Evolutionary conservation across 2,888 invertebrate species (phyloP).

Genomic region (Xanthia icteritia): DNA sequence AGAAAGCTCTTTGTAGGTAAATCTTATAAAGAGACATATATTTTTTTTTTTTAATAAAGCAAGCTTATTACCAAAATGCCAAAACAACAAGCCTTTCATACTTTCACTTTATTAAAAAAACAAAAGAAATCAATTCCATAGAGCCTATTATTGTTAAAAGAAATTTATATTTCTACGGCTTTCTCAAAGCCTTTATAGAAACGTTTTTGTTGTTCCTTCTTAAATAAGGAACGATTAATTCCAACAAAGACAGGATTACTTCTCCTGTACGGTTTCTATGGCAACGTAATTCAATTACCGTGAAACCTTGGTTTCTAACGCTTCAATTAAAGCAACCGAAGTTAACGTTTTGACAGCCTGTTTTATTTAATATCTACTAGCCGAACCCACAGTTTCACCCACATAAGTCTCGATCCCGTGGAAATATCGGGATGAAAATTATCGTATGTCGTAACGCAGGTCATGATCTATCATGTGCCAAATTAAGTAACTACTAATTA

Average conservation of each 20-base stretch:
- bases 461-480: too few species aligned
- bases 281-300: conserved; percentile 40
- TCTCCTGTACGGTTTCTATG: conserved; percentile 31
- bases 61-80: background rate
- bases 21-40: background rate
- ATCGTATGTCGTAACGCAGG: too few species aligned
- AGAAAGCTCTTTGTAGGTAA: background rate
- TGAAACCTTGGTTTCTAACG: conserved; percentile 11
- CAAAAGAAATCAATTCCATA: conserved; percentile 3
- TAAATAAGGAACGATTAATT: conserved; percentile 29
- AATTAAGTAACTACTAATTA: too few species aligned
- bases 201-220: conserved; percentile 11
- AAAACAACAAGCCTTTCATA: background rate
- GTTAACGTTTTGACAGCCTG: conserved; percentile 11
- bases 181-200: conserved; percentile 14
- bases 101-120: background rate
- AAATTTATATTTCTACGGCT: background rate
- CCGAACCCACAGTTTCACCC: too few species aligned
- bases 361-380: background rate
- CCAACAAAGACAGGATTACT: conserved; percentile 29
- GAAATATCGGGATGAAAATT: too few species aligned
- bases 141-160: conserved; percentile 4
- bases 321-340: conserved; percentile 9
- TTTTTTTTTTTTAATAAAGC: background rate
- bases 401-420: too few species aligned